These are phyloP conservation scores for Pristiophorus japonicus DNA, from an alignment of 2,113 vertebrate species.

Conservation along the genomic window DNA sequence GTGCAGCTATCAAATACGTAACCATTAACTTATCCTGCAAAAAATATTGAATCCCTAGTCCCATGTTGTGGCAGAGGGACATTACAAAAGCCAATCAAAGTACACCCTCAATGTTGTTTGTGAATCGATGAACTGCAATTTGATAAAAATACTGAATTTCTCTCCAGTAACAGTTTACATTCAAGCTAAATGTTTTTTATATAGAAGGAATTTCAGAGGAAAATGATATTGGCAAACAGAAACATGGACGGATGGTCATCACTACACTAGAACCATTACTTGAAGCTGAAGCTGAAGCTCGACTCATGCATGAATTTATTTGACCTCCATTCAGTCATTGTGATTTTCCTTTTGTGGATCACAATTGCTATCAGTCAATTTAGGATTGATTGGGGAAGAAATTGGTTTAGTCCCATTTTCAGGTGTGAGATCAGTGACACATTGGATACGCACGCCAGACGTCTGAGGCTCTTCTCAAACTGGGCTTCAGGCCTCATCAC, in stretches of 20 bases:
- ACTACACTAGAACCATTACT: neutral
- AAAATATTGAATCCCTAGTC: neutral
- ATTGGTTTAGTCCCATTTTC: neutral
- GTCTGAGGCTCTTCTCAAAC: neutral
- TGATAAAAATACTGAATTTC: neutral
- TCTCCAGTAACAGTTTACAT: neutral
- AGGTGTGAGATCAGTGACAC: neutral
- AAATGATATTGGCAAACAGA: neutral
- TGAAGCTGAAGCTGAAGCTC: neutral
- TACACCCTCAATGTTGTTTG: neutral
- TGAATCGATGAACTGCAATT: neutral
- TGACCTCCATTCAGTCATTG: neutral
- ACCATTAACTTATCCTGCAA: neutral
- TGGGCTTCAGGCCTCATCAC: neutral
- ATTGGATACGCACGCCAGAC: too few species aligned
- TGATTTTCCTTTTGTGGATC: neutral
- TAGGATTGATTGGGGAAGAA: neutral
- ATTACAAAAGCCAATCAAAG: neutral
- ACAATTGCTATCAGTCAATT: neutral
- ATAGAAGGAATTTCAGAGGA: neutral
- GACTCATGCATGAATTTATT: neutral
- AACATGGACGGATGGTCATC: neutral
- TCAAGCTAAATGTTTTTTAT: neutral
- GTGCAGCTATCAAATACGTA: neutral
- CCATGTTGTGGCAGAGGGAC: neutral